Base-by-base conservation (phyloP, 2,113 vertebrate genomes). In the Fulmarus glacialis region DNA sequence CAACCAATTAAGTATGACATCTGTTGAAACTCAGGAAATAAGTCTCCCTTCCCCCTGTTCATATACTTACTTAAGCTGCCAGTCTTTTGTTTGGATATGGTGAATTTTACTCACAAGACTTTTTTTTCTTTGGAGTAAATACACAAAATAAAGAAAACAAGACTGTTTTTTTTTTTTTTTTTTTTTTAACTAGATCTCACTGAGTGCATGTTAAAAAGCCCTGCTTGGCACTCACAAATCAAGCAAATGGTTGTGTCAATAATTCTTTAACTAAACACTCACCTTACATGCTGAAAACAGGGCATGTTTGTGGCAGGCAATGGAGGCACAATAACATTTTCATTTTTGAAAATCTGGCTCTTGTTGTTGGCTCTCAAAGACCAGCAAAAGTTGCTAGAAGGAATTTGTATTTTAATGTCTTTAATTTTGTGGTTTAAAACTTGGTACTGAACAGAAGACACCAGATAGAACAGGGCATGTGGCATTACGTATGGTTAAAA, bases 1-100 rank as follows among this genome's bases (percentile, higher is more conserved):
- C 97, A 97, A 98, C 97, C 96, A 97, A 97, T 97, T 98, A 97
- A 98, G 94, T 97, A 96, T 96, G 97, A 97, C 97, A 97, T 98
- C 97, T 98, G 97, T 97, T 97, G 97, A 97, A 98, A 97, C 95
- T 97, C 95, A 97, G 96, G 97, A 97, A 98, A 97, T 93, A 97
- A 96, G 95, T 96, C 93, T 97, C 95, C 97, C 97, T 96, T 95
- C 96, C 96, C 90, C 96, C 96, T 95, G 90, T 96, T 93, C 96
- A 72, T 91, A 95, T 47, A 97, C 93, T 94, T 94, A 95, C 67
- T 97, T 97, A 88, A 90, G 90, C 96, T 97, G 96, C 89, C 96
- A 96, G 89, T 89, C 93, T 97, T 97, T 97, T 96, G 95, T 90
- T 95, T 95, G 53, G 90, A 92, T 87, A 97, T 90, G 63, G 59